Conservation (phyloP, 2,888 invertebrate species). For the Lycophotia porphyrea region DNA sequence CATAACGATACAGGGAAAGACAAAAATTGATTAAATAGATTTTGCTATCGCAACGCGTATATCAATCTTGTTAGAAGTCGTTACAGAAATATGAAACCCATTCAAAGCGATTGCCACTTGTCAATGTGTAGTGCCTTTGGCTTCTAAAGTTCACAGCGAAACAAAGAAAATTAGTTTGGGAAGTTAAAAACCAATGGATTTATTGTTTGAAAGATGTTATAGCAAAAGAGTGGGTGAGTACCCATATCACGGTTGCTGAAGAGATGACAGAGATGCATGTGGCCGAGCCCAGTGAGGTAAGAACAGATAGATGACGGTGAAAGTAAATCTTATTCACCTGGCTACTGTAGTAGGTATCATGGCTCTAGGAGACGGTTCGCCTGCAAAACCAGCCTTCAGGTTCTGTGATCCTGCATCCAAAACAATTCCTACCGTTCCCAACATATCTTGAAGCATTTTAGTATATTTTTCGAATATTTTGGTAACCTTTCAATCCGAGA, state of each 20-base stretch:
- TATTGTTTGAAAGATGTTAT: not conserved
- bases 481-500: slow-evolving; percentile 12
- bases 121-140: not conserved
- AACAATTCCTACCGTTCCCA: slow-evolving; percentile 92
- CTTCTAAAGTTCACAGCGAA: not conserved
- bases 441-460: slow-evolving; percentile 62
- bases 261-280: not conserved
- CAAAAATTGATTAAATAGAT: not conserved
- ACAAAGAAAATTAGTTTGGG: not conserved
- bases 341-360: slow-evolving; percentile 94
- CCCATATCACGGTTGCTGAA: not conserved
- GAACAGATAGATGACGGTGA: not conserved
- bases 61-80: not conserved
- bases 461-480: not conserved
- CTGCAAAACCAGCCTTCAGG: slow-evolving; percentile 98
- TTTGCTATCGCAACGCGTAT: not conserved
- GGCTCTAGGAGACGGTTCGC: slow-evolving; percentile 96
- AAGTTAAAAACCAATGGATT: not conserved
- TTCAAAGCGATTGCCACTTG: not conserved
- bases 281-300: not conserved
- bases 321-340: slow-evolving; percentile 56
- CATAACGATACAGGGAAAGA: not conserved
- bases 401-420: slow-evolving; percentile 97
- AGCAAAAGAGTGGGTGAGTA: not conserved
- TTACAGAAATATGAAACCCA: not conserved